These are phyloP conservation scores for Amniataba percoides DNA, from an alignment of 2,797 vertebrate species.

Conservation along the genomic window DNA sequence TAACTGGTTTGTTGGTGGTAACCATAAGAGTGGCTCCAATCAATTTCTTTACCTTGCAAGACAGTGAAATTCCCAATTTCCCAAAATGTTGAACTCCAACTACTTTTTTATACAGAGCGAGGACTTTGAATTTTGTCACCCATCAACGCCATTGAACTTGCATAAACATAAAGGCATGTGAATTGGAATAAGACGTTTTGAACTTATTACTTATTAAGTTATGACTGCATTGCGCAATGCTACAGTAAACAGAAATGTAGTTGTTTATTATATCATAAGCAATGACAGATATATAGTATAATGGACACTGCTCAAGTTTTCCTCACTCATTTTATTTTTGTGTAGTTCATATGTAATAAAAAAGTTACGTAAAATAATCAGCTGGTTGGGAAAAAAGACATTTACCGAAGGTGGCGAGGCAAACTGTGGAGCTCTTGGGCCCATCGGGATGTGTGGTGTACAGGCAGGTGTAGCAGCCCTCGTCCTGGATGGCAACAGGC, in stretches of 20 bases:
- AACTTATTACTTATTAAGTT: background rate
- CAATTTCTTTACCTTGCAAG: background rate
- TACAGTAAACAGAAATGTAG: background rate
- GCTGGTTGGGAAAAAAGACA: background rate
- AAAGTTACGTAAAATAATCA: background rate
- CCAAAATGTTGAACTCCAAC: background rate
- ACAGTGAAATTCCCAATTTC: background rate
- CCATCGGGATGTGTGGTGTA: slow-evolving; percentile 75
- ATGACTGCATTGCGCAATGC: background rate
- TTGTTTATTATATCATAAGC: background rate
- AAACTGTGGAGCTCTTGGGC: slow-evolving; percentile 77
- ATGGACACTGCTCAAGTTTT: no score
- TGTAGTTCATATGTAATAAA: no score
- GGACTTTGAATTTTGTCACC: background rate
- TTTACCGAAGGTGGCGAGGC: slow-evolving; percentile 84
- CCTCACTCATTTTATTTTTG: no score
- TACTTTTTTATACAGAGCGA: background rate
- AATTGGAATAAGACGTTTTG: background rate
- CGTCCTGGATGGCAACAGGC: slow-evolving; percentile 81
- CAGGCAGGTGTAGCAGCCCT: slow-evolving; percentile 87
- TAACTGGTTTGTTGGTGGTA: background rate
- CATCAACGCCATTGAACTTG: background rate
- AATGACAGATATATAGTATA: background rate
- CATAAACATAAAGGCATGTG: background rate
- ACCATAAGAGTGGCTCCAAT: background rate